These are phyloP conservation scores for Tetramorium alpestre DNA, from an alignment of 1,140 invertebrate genomes.

Conservation along the genomic window DNA sequence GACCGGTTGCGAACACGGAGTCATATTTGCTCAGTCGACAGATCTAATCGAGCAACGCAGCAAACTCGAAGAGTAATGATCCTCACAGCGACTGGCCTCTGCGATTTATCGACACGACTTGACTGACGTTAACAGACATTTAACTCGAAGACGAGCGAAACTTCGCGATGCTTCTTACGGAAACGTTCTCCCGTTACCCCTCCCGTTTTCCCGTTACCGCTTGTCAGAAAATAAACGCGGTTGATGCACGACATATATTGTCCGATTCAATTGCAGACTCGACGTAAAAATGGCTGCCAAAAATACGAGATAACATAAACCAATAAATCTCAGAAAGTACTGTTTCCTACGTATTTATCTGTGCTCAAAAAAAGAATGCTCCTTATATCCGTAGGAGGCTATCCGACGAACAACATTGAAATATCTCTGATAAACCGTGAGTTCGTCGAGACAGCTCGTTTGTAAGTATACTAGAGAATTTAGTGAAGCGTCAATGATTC, in stretches of 20 bases:
- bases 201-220: slow-evolving; percentile 1
- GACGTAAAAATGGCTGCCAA: slow-evolving; percentile 4
- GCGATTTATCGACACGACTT: slow-evolving; percentile 49
- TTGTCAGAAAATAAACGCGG: slow-evolving; percentile 26
- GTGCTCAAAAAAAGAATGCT: not conserved
- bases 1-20: not conserved
- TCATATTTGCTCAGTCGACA: slow-evolving; percentile 41
- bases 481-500: slow-evolving; percentile 17
- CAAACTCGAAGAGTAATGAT: slow-evolving; percentile 55
- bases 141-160: slow-evolving; percentile 42
- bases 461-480: slow-evolving; percentile 8
- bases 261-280: slow-evolving; percentile 6
- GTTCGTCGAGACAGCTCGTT: slow-evolving; percentile 2
- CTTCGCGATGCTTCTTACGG: slow-evolving; percentile 38
- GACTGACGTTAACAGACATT: slow-evolving; percentile 49
- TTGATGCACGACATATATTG: slow-evolving; percentile 1
- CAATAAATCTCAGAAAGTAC: not conserved
- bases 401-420: not conserved
- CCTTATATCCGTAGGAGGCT: not conserved
- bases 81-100: not conserved
- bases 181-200: too few species aligned
- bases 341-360: not conserved
- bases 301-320: not conserved
- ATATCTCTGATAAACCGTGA: not conserved
- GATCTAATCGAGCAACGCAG: slow-evolving; percentile 28